phyloP scores from a whole-genome alignment of 2,797 vertebrate genomes.

The Lophotriccus pileatus region DNA sequence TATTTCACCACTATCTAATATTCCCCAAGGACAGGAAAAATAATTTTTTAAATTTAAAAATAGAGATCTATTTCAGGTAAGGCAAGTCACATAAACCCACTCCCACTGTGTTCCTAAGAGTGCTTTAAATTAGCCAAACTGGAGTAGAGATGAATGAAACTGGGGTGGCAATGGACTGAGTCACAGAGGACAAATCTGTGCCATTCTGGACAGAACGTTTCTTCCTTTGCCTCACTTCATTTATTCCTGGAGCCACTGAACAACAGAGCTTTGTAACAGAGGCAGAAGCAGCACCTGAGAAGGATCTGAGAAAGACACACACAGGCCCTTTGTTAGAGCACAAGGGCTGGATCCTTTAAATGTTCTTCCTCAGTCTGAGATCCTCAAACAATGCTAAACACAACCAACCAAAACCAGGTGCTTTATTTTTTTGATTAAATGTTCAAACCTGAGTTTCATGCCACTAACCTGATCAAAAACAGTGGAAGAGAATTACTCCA shows the following conservation, averaged over 20 bases:
- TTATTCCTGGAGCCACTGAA: not conserved
- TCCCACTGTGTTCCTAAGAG: not conserved
- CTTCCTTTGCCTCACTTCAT: not conserved
- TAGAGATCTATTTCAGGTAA: not conserved
- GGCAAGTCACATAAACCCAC: not conserved
- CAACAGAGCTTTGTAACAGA: not conserved
- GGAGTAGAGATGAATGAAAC: not conserved
- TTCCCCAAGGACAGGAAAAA: not conserved
- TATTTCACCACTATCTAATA: not conserved
- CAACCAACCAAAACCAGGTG: not conserved
- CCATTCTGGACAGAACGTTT: not conserved
- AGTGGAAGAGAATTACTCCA: not conserved
- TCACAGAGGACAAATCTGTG: not conserved
- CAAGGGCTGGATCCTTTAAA: not conserved
- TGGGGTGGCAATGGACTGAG: not conserved
- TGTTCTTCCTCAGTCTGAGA: not conserved
- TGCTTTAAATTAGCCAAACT: not conserved
- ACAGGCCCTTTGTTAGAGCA: not conserved
- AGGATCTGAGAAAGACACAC: not conserved
- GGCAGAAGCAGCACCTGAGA: not conserved
- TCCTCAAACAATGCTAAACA: not conserved
- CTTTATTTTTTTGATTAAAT: not conserved
- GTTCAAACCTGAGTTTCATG: not conserved
- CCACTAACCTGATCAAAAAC: not conserved
- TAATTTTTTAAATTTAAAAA: not conserved